phyloP scores from a whole-genome alignment of 2,888 invertebrate genomes.

The Bursaphelenchus okinawaensis region DNA sequence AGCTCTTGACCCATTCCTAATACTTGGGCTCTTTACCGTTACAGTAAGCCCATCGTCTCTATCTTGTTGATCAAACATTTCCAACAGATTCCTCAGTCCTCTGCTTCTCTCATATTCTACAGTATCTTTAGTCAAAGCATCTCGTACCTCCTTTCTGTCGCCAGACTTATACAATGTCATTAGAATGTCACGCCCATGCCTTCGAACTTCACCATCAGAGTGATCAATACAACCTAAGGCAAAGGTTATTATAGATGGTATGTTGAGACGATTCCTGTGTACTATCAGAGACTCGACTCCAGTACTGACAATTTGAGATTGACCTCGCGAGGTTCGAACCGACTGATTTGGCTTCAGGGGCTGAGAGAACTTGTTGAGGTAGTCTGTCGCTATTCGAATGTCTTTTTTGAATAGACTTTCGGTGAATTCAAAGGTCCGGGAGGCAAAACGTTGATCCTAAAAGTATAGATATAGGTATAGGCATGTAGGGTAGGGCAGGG shows the following conservation, averaged over 20 bases:
- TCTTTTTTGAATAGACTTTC: conserved; percentile 20
- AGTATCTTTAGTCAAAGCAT: conserved; percentile 10
- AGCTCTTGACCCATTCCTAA: not conserved
- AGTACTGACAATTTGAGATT: conserved; percentile 25
- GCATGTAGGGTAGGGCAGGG: no score
- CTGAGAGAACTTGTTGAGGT: conserved; percentile 22
- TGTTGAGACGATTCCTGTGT: not conserved
- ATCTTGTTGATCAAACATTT: not conserved
- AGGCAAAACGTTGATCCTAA: conserved; percentile 25
- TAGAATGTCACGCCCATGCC: conserved; percentile 18
- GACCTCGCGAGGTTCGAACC: conserved; percentile 27
- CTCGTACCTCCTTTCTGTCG: conserved; percentile 19
- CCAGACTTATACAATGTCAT: conserved; percentile 16
- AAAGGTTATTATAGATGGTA: conserved; percentile 5
- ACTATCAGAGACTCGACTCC: not conserved
- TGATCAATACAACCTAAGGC: conserved; percentile 20
- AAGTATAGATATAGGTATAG: no score
- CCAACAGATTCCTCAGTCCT: not conserved
- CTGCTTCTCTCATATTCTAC: not conserved
- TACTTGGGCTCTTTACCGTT: not conserved
- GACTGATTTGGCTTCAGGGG: conserved; percentile 28
- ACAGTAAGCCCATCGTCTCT: not conserved
- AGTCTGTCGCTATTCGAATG: conserved; percentile 21
- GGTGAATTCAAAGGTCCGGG: conserved; percentile 13
- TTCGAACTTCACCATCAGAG: conserved; percentile 23